Base-by-base conservation (phyloP, 2,888 invertebrate species). In the Anthophora plumipes region DNA sequence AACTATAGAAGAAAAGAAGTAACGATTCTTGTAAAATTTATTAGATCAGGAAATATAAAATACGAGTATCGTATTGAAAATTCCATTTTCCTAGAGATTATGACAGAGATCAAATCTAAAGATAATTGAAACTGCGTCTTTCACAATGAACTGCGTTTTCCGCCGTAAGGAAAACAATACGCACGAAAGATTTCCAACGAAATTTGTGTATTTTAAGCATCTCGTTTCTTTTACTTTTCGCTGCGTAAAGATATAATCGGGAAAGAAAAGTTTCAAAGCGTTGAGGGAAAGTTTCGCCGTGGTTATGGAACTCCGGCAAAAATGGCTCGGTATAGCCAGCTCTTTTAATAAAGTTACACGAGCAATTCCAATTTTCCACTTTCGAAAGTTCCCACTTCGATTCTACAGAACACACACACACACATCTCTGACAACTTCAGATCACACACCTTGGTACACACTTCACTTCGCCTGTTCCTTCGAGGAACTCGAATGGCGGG, bases 311-410 rank as follows among this genome's bases (percentile, higher is more conserved):
- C 1, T 48, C 25, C 31, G 3, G 37, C 39, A 14, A 55, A 22
- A 43, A 14, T 11, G 9, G n/a, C n/a, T 55, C 31, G 17, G 14
- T 4, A 20, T 50, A 20, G 6, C 37, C 8, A 20, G 20, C 4
- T 17, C 22, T 57, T 50, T 59, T 41, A 12, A 57, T 48, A 46
- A 59, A 37, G 46, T 69, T 59, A 12, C 39, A 17, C n/a, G 39
- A 50, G 20, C 12, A 25, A 22, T 43, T 17, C 54, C 17, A 43
- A 20, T 61, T n/a, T 37, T 25, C 17, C 46, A 48, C 25, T 46
- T 61, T 54, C n/a, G 2, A 37, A 9, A 22, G 39, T 48, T 54
- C 12, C 22, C 60, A 37, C 43, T 39, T 46, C n/a, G 52, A 69
- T 75, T 60, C n/a, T 39, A 12, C 14, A 12, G 37, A 39, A 22